A percentile compares a stretch with the other conserved stretches of the same genome.
These are phyloP conservation scores for Smithornis capensis DNA, from an alignment of 2,113 vertebrate species.

Conservation along the genomic window DNA sequence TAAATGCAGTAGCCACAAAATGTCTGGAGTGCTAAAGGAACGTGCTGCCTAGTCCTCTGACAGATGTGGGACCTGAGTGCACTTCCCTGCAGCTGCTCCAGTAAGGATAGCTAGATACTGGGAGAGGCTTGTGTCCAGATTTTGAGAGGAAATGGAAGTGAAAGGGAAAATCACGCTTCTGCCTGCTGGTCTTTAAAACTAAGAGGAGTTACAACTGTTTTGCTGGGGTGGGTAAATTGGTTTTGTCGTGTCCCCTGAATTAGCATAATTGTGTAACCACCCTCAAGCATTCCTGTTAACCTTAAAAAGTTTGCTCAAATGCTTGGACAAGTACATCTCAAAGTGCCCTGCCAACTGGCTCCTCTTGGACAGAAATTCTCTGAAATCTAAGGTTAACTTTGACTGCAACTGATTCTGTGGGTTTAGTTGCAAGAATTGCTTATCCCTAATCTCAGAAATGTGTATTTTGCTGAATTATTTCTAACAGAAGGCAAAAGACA, in stretches of 20 bases:
- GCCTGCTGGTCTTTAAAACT: neutral
- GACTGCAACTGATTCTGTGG: neutral
- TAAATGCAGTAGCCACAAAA: accelerated
- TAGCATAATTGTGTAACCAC: neutral
- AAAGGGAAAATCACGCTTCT: neutral
- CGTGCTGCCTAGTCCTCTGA: accelerated
- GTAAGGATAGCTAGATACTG: neutral
- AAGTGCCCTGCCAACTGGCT: neutral
- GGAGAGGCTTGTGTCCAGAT: neutral
- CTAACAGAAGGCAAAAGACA: neutral
- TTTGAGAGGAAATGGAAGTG: neutral
- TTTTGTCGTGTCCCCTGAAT: neutral
- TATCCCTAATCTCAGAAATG: neutral
- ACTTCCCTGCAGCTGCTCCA: accelerated
- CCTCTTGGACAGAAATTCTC: neutral
- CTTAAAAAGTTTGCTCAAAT: neutral
- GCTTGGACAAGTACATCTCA: neutral
- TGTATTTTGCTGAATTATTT: neutral
- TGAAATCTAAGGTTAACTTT: neutral
- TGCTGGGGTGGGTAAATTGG: neutral
- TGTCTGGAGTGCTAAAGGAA: neutral
- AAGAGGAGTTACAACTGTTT: neutral
- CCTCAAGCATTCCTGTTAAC: neutral
- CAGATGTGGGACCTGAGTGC: neutral
- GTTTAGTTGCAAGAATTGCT: neutral